phyloP scores from a whole-genome alignment of 2,113 vertebrate genomes.

The Ovis canadensis region DNA sequence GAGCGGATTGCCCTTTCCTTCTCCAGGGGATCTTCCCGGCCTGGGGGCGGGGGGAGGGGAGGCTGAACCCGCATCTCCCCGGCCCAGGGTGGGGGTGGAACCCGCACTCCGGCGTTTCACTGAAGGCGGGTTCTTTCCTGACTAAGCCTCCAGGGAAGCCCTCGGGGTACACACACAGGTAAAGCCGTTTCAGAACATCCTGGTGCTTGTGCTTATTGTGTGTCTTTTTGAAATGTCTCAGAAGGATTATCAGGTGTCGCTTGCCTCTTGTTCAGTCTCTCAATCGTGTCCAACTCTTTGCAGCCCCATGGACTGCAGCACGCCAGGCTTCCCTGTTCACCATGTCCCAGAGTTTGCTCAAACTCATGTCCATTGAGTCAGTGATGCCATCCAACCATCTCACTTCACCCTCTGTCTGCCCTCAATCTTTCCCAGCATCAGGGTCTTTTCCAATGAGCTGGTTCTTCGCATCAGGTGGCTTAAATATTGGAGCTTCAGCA shows the following conservation, averaged over 20 bases:
- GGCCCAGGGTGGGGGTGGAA: neutral
- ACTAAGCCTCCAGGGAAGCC: neutral
- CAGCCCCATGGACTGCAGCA: neutral
- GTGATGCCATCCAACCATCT: neutral
- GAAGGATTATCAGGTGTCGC: neutral
- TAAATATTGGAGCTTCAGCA: neutral
- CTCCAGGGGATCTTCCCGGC: neutral
- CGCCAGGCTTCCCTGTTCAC: neutral
- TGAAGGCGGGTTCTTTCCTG: neutral
- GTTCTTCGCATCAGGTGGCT: neutral
- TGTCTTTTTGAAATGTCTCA: neutral
- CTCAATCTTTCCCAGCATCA: neutral
- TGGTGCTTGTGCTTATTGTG: fast-evolving
- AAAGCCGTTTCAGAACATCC: neutral
- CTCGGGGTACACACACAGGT: neutral
- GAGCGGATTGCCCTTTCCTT: neutral
- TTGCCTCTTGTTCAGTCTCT: neutral
- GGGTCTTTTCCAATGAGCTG: neutral
- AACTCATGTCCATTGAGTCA: neutral
- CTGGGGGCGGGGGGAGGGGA: neutral
- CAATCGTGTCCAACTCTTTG: neutral
- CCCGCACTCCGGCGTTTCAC: neutral
- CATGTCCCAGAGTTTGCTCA: neutral
- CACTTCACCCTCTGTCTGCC: neutral
- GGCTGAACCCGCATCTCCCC: neutral